phyloP scores from a whole-genome alignment of 2,797 vertebrate species.

The Balearica regulorum region DNA sequence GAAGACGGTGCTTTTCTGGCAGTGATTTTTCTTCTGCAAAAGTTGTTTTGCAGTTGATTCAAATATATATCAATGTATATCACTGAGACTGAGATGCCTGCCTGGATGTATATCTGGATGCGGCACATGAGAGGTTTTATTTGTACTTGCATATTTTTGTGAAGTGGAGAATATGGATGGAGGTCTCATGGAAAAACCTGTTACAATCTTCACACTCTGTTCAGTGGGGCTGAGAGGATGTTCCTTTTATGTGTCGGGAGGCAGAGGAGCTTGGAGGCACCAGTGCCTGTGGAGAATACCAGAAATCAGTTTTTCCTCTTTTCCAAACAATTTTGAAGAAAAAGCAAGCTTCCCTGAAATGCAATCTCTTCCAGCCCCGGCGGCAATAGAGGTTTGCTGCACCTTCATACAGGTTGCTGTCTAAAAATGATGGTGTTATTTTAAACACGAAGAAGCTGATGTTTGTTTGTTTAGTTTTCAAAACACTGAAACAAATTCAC shows the following conservation, averaged over 20 bases:
- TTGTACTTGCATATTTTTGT: not conserved
- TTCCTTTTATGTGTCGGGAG: not conserved
- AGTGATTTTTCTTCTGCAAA: not conserved
- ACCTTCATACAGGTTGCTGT: not conserved
- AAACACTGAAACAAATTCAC: not conserved
- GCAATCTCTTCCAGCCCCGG: not conserved
- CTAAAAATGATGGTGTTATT: not conserved
- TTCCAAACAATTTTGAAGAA: not conserved
- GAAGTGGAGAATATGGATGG: not conserved
- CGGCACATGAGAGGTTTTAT: not conserved
- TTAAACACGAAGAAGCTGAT: not conserved
- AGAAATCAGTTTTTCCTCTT: not conserved
- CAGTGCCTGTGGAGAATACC: not conserved
- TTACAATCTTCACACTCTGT: not conserved
- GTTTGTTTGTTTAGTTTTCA: slow-evolving; percentile 17
- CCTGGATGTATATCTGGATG: not conserved
- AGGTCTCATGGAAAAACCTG: not conserved
- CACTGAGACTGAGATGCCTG: not conserved
- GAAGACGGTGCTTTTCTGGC: not conserved
- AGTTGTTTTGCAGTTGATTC: not conserved
- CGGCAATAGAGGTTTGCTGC: not conserved
- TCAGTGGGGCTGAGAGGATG: not conserved
- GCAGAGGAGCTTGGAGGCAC: not conserved
- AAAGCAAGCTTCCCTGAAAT: not conserved
- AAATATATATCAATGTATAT: not conserved